phyloP scores from a whole-genome alignment of 2,113 vertebrate genomes.

The Macrotus californicus region DNA sequence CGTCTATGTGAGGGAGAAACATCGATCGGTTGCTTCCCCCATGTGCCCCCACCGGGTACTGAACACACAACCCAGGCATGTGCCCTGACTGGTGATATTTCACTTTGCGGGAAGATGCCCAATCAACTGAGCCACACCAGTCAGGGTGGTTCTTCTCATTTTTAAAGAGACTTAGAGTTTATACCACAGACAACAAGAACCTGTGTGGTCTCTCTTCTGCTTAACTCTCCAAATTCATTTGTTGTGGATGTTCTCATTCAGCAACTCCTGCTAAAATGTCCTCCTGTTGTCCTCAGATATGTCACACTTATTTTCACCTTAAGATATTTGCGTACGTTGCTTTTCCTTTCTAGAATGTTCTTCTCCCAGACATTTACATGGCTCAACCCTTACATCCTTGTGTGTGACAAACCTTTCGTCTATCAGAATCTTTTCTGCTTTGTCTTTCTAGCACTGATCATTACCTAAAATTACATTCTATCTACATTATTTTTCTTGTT shows the following conservation, averaged over 20 bases:
- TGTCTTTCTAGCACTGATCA: neutral
- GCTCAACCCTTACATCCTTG: neutral
- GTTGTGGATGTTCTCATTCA: neutral
- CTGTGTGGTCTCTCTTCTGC: neutral
- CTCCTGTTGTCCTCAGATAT: neutral
- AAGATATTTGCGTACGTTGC: neutral
- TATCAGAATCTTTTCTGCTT: neutral
- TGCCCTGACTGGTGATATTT: too few relatives aligned
- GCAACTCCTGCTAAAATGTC: neutral
- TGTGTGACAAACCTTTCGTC: neutral
- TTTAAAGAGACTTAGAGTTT: neutral
- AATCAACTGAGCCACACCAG: too few relatives aligned
- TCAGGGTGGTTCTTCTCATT: neutral
- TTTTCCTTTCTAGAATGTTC: neutral
- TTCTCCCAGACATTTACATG: neutral
- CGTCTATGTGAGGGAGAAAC: too few relatives aligned
- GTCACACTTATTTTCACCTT: neutral
- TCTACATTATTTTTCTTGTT: neutral
- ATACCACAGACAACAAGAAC: neutral
- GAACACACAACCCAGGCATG: too few relatives aligned
- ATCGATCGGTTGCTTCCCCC: too few relatives aligned
- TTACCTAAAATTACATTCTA: neutral
- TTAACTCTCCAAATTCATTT: neutral
- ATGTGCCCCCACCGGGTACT: too few relatives aligned
- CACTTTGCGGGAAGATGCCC: too few relatives aligned